A percentile compares a stretch with the other conserved stretches of the same genome.
Evolutionary conservation across 1,140 invertebrate genomes (phyloP).

Genomic region (Eumaeus atala): DNA sequence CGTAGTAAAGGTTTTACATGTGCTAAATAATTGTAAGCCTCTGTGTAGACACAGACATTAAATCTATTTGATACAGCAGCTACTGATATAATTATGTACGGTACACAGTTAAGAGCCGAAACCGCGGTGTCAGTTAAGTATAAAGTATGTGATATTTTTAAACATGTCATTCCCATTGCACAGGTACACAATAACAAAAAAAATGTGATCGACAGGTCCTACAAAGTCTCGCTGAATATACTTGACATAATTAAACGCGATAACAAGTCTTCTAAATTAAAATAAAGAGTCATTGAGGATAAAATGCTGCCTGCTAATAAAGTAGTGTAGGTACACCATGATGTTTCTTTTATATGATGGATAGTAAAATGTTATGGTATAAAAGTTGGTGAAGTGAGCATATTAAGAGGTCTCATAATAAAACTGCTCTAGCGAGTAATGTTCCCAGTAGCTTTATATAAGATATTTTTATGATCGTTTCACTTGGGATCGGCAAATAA

Average conservation of each 20-base stretch:
- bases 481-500: not conserved
- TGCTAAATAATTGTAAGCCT: too few relatives aligned
- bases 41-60: too few relatives aligned
- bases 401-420: not conserved
- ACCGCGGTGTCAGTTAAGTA: too few relatives aligned
- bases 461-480: not conserved
- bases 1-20: too few relatives aligned
- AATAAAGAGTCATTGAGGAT: not conserved
- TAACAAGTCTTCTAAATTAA: not conserved
- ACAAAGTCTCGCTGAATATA: not conserved
- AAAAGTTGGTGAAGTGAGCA: slow-evolving; percentile 1
- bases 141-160: too few relatives aligned
- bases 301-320: too few relatives aligned
- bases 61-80: too few relatives aligned
- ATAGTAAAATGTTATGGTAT: not conserved
- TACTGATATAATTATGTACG: too few relatives aligned
- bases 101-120: too few relatives aligned
- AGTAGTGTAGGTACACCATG: too few relatives aligned
- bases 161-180: too few relatives aligned
- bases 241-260: slow-evolving; percentile 5
- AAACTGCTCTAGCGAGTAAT: not conserved
- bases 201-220: not conserved
- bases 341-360: not conserved
- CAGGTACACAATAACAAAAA: too few relatives aligned
- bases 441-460: not conserved